Base-by-base conservation (phyloP, 2,797 vertebrate species). In the Falco rusticolus region DNA sequence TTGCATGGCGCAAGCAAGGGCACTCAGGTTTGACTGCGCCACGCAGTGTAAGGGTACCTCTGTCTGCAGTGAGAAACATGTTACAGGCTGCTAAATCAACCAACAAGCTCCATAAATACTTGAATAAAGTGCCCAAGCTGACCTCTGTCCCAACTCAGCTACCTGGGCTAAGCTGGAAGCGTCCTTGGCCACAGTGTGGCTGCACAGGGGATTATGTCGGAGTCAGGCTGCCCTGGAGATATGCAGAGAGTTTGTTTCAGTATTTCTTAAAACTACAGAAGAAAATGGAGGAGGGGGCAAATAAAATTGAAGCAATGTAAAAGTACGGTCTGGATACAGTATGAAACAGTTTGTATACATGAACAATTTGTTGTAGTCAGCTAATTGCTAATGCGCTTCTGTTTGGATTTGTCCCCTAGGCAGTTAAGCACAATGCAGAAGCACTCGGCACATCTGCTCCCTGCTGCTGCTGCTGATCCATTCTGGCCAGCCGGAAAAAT, bases 121-220 rank as follows among this genome's bases (percentile, higher is more conserved):
- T 37, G 28, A 45, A 33, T 7, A 1, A 39, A 54, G 21, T 2
- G 6, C 21, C 48, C 18, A 29, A 64, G 50, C 11, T 39, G 59
- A 28, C 26, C 24, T 25, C 2, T 61, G 68, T 47, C 22, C 57
- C 4, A 0, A 1, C 9, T 47, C 20, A 20, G 60, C 28, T 37
- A 15, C 19, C 48, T 29, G 41, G 56, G 61, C 47, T 20, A 2
- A 37, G 48, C 47, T 56, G 41, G 29, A 64, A 14, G 28, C 1
- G 14, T 18, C 56, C 26, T 16, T 19, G 17, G 69, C 54, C 0
- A 0, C 1, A 16, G 31, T 0, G 6, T 10, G 78, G 34, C 1
- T 18, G 31, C 10, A 2, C 1, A 2, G n/a, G 56, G 5, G 4
- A 0, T 11, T 11, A 0, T 6, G 15, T 13, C 53, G 17, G 11